These are phyloP conservation scores for Bergia sp. DNA, from an alignment of 92 coral and sea anemone genomes.

Conservation along the genomic window DNA sequence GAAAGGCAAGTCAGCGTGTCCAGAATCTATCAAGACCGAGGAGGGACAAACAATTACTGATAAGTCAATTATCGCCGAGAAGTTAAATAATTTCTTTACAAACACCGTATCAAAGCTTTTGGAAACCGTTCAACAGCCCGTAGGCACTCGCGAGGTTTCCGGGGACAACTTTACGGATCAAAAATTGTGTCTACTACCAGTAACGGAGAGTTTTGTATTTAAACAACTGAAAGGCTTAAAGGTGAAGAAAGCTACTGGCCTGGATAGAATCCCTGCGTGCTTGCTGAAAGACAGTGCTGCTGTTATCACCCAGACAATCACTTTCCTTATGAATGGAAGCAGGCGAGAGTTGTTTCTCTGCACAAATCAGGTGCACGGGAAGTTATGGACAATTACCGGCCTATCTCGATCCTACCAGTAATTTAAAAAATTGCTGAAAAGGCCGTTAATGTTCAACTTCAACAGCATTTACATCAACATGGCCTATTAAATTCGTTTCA, in stretches of 20 bases:
- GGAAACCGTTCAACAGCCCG: constrained; percentile 28
- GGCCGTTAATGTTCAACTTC: constrained; percentile 43
- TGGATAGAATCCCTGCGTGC: constrained; percentile 38
- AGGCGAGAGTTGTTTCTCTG: constrained; percentile 37
- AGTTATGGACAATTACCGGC: constrained; percentile 44
- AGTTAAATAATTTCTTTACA: constrained; percentile 28
- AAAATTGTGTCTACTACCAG: constrained; percentile 23
- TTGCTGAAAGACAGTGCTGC: constrained; percentile 42
- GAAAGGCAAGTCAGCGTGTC: constrained; percentile 23
- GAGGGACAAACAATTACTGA: constrained; percentile 19
- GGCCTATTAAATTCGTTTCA: constrained; percentile 29
- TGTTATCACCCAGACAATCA: neutral
- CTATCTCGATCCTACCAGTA: constrained; percentile 36
- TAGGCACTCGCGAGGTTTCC: constrained; percentile 8
- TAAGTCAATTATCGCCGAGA: constrained; percentile 19
- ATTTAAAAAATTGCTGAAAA: constrained; percentile 46
- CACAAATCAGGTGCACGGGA: constrained; percentile 26
- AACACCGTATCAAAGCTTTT: constrained; percentile 26
- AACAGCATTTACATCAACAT: constrained; percentile 9
- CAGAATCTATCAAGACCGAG: constrained; percentile 29
- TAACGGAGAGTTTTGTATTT: constrained; percentile 14
- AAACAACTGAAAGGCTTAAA: constrained; percentile 16
- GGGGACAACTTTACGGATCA: constrained; percentile 19
- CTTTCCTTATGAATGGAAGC: constrained; percentile 9
- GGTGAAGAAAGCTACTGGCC: constrained; percentile 43